Evolutionary conservation across 2,797 vertebrate species (phyloP).

Genomic region (Rhabdophis nuchalis): DNA sequence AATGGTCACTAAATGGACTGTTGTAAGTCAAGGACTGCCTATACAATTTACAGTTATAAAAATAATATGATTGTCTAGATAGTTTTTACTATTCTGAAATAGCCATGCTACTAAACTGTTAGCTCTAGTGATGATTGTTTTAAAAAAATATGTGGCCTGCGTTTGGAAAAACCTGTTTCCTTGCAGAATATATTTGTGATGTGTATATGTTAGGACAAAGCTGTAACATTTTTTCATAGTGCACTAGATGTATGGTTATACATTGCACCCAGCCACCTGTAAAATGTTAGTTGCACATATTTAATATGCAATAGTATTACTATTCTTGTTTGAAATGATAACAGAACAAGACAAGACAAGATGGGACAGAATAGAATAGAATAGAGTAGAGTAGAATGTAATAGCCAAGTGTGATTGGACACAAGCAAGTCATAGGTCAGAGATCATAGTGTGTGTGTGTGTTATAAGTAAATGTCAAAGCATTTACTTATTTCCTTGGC

Average conservation of each 20-base stretch:
- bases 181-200: conserved; percentile 6
- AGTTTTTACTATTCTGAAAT: background rate
- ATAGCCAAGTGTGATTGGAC: background rate
- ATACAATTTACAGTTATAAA: background rate
- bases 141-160: background rate
- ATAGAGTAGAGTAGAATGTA: too few species aligned
- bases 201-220: background rate
- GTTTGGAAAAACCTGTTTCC: background rate
- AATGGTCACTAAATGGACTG: background rate
- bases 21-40: background rate
- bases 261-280: conserved; percentile 1
- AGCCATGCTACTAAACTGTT: background rate
- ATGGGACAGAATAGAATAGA: too few species aligned
- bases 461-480: too few species aligned
- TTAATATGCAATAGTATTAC: conserved; percentile 15
- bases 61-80: background rate
- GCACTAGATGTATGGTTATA: conserved; percentile 7
- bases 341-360: background rate
- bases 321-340: conserved; percentile 44
- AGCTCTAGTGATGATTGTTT: background rate
- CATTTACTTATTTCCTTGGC: too few species aligned
- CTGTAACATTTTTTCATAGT: background rate
- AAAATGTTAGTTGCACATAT: conserved; percentile 19
- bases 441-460: too few species aligned
- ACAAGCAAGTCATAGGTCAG: too few species aligned